Evolutionary conservation across 2,888 invertebrate species (phyloP).

Genomic region (Phyllotreta striolata): DNA sequence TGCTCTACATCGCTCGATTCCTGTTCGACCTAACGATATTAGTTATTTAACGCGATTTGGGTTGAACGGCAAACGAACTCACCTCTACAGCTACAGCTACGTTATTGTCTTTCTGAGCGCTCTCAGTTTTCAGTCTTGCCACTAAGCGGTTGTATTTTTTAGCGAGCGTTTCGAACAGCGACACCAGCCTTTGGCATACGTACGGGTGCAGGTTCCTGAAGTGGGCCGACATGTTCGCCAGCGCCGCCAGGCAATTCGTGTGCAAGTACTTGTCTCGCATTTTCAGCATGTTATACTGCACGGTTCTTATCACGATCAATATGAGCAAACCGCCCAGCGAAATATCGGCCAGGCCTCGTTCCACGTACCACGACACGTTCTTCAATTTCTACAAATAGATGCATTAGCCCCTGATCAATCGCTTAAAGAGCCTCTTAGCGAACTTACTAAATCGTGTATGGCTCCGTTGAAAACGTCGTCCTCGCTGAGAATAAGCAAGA

Average conservation of each 20-base stretch:
- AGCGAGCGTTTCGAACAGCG: slow-evolving; percentile 88
- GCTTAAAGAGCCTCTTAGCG: slow-evolving; percentile 43
- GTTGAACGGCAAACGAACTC: slow-evolving; percentile 20
- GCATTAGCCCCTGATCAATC: background rate
- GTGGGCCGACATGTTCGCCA: slow-evolving; percentile 97
- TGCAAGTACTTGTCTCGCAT: slow-evolving; percentile 97
- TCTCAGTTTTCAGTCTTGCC: slow-evolving; percentile 52
- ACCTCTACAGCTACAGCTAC: slow-evolving; percentile 49
- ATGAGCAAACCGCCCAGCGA: slow-evolving; percentile 94
- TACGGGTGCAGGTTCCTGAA: slow-evolving; percentile 94
- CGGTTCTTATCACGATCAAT: slow-evolving; percentile 92
- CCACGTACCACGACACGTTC: slow-evolving; percentile 93
- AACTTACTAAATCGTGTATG: slow-evolving; percentile 90
- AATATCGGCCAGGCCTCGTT: slow-evolving; percentile 88
- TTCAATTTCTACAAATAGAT: slow-evolving; percentile 77
- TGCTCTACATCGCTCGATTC: slow-evolving; percentile 68
- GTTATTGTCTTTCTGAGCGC: slow-evolving; percentile 42
- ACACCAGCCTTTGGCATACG: slow-evolving; percentile 93
- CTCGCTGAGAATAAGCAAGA: slow-evolving; percentile 93
- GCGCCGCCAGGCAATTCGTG: slow-evolving; percentile 96
- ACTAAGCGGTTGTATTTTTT: slow-evolving; percentile 80
- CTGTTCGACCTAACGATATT: slow-evolving; percentile 19
- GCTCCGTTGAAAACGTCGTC: slow-evolving; percentile 94
- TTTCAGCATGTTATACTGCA: slow-evolving; percentile 97
- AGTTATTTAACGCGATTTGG: background rate